phyloP scores from a whole-genome alignment of 2,888 invertebrate genomes.

The Bombyx huttoni region DNA sequence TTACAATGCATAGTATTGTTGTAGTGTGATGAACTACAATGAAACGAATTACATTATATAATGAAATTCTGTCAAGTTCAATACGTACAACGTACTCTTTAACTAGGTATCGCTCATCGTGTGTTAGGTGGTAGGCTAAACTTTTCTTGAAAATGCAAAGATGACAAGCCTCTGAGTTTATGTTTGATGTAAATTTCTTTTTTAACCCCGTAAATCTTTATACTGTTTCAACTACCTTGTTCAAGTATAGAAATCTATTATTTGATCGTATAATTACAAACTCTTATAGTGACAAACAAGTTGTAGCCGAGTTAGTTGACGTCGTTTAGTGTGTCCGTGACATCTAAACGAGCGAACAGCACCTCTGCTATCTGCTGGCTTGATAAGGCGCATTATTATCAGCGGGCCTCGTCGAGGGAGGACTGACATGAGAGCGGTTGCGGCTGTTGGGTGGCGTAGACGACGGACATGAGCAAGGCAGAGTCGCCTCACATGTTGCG shows the following conservation, averaged over 20 bases:
- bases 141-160: too few relatives aligned
- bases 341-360: conserved; percentile 63
- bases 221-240: not conserved
- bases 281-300: not conserved
- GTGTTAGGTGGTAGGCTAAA: too few relatives aligned
- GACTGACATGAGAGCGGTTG: conserved; percentile 34
- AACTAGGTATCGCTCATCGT: too few relatives aligned
- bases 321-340: conserved; percentile 54
- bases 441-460: conserved; percentile 36
- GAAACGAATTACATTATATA: too few relatives aligned
- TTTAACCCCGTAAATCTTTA: not conserved
- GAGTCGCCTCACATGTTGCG: conserved; percentile 57
- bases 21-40: not conserved
- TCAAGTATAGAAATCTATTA: not conserved
- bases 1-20: not conserved
- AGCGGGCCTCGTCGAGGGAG: conserved; percentile 52
- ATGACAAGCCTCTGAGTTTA: too few relatives aligned
- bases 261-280: not conserved
- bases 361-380: conserved; percentile 68
- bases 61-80: too few relatives aligned
- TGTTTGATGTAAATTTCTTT: too few relatives aligned
- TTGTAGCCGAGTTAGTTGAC: conserved; percentile 34
- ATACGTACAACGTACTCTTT: too few relatives aligned
- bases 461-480: conserved; percentile 27
- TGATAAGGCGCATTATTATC: conserved; percentile 60